phyloP scores from a whole-genome alignment of 64 coral and sea anemone species.

The Orbicella faveolata region DNA sequence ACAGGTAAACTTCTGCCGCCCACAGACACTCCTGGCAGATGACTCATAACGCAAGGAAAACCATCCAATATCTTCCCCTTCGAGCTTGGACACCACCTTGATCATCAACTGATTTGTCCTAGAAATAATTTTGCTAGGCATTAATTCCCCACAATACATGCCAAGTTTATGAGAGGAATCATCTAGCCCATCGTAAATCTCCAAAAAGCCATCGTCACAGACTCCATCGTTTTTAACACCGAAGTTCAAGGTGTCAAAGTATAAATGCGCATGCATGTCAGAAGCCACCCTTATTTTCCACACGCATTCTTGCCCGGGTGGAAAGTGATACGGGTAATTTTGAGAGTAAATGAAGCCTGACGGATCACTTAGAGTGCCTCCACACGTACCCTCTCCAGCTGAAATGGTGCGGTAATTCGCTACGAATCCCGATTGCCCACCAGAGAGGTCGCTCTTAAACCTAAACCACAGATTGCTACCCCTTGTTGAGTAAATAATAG shows the following conservation, averaged over 20 bases:
- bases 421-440: slow-evolving; percentile 43
- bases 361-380: slow-evolving; percentile 34
- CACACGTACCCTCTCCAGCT: slow-evolving; percentile 71
- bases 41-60: slow-evolving; percentile 64
- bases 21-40: slow-evolving; percentile 61
- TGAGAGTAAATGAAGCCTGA: slow-evolving; percentile 78
- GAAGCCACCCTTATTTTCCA: slow-evolving; percentile 86
- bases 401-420: slow-evolving; percentile 73
- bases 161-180: slow-evolving; percentile 56
- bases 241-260: slow-evolving; percentile 85
- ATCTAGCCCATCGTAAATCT: slow-evolving; percentile 75
- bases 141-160: slow-evolving; percentile 60
- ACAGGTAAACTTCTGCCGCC: slow-evolving; percentile 65
- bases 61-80: slow-evolving; percentile 60
- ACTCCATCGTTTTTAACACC: slow-evolving; percentile 1
- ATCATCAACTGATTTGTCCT: slow-evolving; percentile 66
- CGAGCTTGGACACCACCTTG: slow-evolving; percentile 45
- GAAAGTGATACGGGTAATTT: slow-evolving; percentile 82
- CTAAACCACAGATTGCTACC: slow-evolving; percentile 76
- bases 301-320: slow-evolving; percentile 59
- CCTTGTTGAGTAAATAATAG: slow-evolving; percentile 79
- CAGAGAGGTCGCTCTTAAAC: slow-evolving; percentile 69
- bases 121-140: slow-evolving; percentile 63
- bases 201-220: slow-evolving; percentile 68
- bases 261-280: slow-evolving; percentile 62